These are phyloP conservation scores for Eptatretus atami DNA, from an alignment of 2,797 vertebrate genomes.

Conservation along the genomic window DNA sequence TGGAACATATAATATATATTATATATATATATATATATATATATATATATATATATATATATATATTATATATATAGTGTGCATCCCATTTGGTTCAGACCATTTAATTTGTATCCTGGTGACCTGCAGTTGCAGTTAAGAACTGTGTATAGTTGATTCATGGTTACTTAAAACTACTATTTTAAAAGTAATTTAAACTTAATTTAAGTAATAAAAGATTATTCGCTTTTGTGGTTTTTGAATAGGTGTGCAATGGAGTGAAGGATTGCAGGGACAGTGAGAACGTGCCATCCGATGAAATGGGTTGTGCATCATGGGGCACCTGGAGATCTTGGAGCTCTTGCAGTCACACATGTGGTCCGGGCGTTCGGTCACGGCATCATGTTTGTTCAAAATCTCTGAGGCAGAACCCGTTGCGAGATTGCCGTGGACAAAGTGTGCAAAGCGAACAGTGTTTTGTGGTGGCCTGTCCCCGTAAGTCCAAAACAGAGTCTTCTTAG, in stretches of 20 bases:
- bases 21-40: too few relatives aligned
- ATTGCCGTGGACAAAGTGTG: conserved; percentile 19
- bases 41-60: too few relatives aligned
- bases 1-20: too few relatives aligned
- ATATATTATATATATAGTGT: too few relatives aligned
- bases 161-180: too few relatives aligned
- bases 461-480: conserved; percentile 29
- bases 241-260: conserved; percentile 34
- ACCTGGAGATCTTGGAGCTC: conserved; percentile 30
- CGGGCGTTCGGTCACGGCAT: conserved; percentile 18
- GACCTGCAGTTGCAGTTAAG: too few relatives aligned
- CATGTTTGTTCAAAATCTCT: conserved; percentile 16
- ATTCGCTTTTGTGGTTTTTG: too few relatives aligned
- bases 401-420: conserved; percentile 13
- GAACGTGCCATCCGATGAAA: conserved; percentile 18
- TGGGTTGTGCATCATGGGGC: conserved; percentile 26
- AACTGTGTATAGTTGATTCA: too few relatives aligned
- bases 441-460: conserved; percentile 34
- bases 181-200: too few relatives aligned
- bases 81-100: too few relatives aligned
- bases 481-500: neutral
- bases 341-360: conserved; percentile 31
- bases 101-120: too few relatives aligned
- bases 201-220: too few relatives aligned
- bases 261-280: conserved; percentile 20